These are phyloP conservation scores for Drosophila peninsularis DNA, from an alignment of 2,888 invertebrate genomes.

Conservation along the genomic window DNA sequence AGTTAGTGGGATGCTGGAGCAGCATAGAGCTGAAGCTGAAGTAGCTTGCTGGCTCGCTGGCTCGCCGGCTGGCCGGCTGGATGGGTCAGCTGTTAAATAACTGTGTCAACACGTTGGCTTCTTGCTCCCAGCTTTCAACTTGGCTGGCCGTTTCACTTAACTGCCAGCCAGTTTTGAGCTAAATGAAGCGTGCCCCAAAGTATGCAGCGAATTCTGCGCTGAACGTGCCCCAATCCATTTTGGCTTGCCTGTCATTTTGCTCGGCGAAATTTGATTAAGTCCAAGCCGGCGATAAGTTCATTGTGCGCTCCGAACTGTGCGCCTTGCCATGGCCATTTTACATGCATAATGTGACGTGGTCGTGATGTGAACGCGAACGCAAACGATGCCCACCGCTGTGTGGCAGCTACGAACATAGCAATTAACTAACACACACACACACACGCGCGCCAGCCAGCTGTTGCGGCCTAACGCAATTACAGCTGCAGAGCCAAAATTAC, in stretches of 20 bases:
- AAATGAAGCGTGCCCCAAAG: slow-evolving; percentile 64
- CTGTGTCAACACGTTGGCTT: slow-evolving; percentile 66
- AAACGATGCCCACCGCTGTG: slow-evolving; percentile 12
- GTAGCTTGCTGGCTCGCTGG: neutral
- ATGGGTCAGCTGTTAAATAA: slow-evolving; percentile 72
- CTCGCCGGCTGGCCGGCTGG: slow-evolving; percentile 4
- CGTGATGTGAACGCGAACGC: slow-evolving; percentile 33
- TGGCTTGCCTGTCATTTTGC: slow-evolving; percentile 43
- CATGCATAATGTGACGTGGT: slow-evolving; percentile 56
- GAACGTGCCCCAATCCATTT: slow-evolving; percentile 43
- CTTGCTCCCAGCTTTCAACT: slow-evolving; percentile 9
- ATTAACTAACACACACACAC: slow-evolving; percentile 46
- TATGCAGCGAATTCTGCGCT: slow-evolving; percentile 55
- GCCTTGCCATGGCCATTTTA: slow-evolving; percentile 42
- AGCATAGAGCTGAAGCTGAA: slow-evolving; percentile 6
- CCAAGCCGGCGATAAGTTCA: slow-evolving; percentile 70
- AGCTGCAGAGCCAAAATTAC: slow-evolving; percentile 58
- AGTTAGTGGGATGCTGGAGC: slow-evolving; percentile 13
- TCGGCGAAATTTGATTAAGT: slow-evolving; percentile 76
- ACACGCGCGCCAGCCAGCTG: slow-evolving; percentile 22
- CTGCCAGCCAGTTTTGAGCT: slow-evolving; percentile 38
- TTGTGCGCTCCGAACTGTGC: slow-evolving; percentile 50
- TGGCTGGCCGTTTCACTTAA: slow-evolving; percentile 18
- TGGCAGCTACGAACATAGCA: slow-evolving; percentile 55
- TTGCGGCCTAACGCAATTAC: slow-evolving; percentile 70